Conservation (phyloP, 2,888 invertebrate species). For the Tribolium freemani region DNA sequence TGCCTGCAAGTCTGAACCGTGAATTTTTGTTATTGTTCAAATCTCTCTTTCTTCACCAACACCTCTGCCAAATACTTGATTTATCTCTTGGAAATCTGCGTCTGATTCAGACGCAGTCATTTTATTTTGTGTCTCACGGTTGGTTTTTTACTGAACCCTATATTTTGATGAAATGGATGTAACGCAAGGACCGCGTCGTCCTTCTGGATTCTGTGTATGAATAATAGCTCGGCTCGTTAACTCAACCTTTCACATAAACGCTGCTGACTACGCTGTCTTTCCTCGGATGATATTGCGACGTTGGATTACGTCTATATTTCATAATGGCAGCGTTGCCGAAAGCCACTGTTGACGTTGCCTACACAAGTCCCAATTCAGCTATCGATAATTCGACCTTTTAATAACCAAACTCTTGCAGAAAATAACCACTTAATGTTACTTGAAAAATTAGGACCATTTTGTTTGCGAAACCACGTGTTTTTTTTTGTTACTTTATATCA, state of each 20-base stretch:
- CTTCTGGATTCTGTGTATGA: slow-evolving; percentile 46
- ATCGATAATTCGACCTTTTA: background rate
- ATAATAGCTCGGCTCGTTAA: slow-evolving; percentile 52
- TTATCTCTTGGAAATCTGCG: background rate
- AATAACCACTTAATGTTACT: background rate
- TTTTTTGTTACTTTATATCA: too few relatives aligned
- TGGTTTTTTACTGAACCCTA: background rate
- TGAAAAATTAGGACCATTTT: too few relatives aligned
- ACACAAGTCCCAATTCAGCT: background rate
- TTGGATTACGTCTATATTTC: slow-evolving; percentile 42
- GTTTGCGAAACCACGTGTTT: too few relatives aligned
- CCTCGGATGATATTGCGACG: slow-evolving; percentile 33
- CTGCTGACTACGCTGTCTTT: slow-evolving; percentile 35
- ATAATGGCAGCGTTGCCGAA: slow-evolving; percentile 16
- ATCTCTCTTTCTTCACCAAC: background rate
- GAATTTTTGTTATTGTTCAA: slow-evolving; percentile 30
- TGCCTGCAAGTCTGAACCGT: slow-evolving; percentile 13
- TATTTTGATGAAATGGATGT: slow-evolving; percentile 35
- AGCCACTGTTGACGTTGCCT: background rate
- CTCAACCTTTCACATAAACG: slow-evolving; percentile 44
- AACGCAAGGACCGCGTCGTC: slow-evolving; percentile 36
- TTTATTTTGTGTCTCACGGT: background rate
- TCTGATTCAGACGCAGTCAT: background rate
- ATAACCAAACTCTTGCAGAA: background rate
- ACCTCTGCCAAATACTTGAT: background rate